Percentiles rank a stretch among this genome's conserved stretches.
phyloP scores from a whole-genome alignment of 1,140 invertebrate genomes.

The Drosophila micromelanica region DNA sequence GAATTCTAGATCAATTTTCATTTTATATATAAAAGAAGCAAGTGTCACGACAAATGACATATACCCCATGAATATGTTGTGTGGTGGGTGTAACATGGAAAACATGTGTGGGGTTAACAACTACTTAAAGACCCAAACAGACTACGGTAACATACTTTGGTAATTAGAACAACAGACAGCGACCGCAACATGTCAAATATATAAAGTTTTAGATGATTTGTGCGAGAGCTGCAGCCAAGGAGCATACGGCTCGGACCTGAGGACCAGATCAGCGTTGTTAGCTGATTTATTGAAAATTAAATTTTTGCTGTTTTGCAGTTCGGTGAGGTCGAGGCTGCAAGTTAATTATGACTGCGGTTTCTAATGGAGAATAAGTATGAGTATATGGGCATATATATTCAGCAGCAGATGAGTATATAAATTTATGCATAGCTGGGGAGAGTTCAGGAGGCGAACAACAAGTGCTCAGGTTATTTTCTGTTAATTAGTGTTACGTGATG shows the following conservation, averaged over 20 bases:
- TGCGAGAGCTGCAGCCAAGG: conserved; percentile 18
- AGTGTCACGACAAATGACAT: conserved; percentile 6
- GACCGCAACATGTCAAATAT: conserved; percentile 49
- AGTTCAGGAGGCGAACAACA: conserved; percentile 39
- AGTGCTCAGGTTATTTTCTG: conserved; percentile 79
- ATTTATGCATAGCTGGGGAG: conserved; percentile 19
- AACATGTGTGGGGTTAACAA: conserved; percentile 55
- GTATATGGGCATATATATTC: conserved; percentile 4
- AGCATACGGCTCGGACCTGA: not conserved
- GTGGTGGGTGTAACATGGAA: conserved; percentile 52
- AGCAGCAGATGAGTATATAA: not conserved
- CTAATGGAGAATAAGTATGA: conserved; percentile 5
- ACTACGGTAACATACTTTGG: conserved; percentile 25
- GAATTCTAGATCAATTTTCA: too few relatives aligned
- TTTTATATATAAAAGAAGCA: not conserved
- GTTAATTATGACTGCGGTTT: conserved; percentile 77
- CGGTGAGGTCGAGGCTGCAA: conserved; percentile 47
- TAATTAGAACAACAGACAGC: conserved; percentile 58
- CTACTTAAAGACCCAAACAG: conserved; percentile 27
- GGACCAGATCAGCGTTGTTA: conserved; percentile 50
- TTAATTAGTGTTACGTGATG: conserved; percentile 81
- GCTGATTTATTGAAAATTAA: conserved; percentile 80
- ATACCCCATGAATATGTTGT: not conserved
- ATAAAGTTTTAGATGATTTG: conserved; percentile 51
- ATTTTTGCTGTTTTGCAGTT: conserved; percentile 15